Base-by-base conservation (phyloP, 2,113 vertebrate species). In the Mungos mungo region DNA sequence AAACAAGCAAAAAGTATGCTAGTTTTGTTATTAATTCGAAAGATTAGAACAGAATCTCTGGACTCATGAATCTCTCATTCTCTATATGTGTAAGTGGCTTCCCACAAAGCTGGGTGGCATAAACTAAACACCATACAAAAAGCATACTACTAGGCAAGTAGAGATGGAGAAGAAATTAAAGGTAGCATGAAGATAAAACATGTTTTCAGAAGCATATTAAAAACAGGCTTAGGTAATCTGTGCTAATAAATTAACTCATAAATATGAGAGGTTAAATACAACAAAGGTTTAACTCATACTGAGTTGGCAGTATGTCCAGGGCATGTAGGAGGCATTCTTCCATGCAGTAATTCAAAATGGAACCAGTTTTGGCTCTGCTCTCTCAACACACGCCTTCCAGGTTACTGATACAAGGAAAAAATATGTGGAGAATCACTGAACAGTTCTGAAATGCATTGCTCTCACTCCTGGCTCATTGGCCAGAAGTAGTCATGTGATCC, bases 81-180 rank as follows among this genome's bases (percentile, higher is more conserved):
- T 80, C 23, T 3, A 1, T 50, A 2, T 13, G 0, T 13, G 27
- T 47, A 65, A 41, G 8, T 1, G 69, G 10, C 1, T 74, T 88
- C 90, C 12, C 72, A 63, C 57, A 77, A 50, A 57, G 11, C 6
- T 27, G 57, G 2, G 5, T 52, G 21, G 27, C 33, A 50, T 47
- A 33, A 68, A 50, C 29, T 27, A 81, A 92, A 45, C 27, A 31
- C 1, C 10, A 47, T 2, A 45, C 0, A 21, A 41, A 69, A 80
- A 35, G 2, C 13, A 52, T 38, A 65, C 7, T 18, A 1, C 4
- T 31, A 50, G 13, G 27, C 18, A 86, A 81, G 0, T 35, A 27
- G 11, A 41, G 5, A n/a, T 52, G 7, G 57, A 77, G 14, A 88
- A 89, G 7, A 4, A 69, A 79, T 6, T 52, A 65, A 91, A 2